A percentile compares a stretch with the other conserved stretches of the same genome.
phyloP scores from a whole-genome alignment of 2,888 invertebrate species.

The Leucophenga montana region DNA sequence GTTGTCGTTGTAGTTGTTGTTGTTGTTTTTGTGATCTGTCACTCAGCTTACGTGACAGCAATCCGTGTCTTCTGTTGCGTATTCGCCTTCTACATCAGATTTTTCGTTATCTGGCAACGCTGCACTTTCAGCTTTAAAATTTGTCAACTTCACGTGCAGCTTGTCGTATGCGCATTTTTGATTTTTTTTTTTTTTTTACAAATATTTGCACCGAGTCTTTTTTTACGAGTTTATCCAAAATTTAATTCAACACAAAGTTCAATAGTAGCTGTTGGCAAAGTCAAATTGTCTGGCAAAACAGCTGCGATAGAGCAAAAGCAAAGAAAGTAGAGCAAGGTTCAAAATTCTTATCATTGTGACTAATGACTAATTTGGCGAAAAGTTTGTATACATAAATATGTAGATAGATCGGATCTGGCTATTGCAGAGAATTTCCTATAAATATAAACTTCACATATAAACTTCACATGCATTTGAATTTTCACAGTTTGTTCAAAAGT shows the following conservation, averaged over 20 bases:
- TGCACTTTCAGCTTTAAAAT: neutral
- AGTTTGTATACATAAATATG: too few relatives aligned
- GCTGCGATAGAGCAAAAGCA: neutral
- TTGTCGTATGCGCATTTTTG: slow-evolving; percentile 4
- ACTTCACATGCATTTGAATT: too few relatives aligned
- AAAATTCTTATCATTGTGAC: too few relatives aligned
- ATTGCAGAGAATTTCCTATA: too few relatives aligned
- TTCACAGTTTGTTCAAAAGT: too few relatives aligned
- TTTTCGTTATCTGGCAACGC: neutral
- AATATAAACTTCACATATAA: too few relatives aligned
- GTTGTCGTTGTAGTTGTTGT: neutral
- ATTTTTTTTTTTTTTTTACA: neutral
- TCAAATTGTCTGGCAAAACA: neutral
- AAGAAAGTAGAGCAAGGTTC: too few relatives aligned
- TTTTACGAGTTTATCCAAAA: neutral
- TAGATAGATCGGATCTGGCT: too few relatives aligned
- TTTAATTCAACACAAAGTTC: neutral
- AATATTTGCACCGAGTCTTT: neutral
- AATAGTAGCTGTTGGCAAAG: neutral
- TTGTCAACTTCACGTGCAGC: slow-evolving; percentile 21
- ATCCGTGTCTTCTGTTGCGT: neutral
- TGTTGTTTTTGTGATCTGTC: slow-evolving; percentile 1
- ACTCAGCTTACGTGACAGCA: slow-evolving; percentile 1
- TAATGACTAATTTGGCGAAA: too few relatives aligned
- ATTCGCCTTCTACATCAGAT: neutral